Base-by-base conservation (phyloP, 2,797 vertebrate species). In the Malacoraja senta region DNA sequence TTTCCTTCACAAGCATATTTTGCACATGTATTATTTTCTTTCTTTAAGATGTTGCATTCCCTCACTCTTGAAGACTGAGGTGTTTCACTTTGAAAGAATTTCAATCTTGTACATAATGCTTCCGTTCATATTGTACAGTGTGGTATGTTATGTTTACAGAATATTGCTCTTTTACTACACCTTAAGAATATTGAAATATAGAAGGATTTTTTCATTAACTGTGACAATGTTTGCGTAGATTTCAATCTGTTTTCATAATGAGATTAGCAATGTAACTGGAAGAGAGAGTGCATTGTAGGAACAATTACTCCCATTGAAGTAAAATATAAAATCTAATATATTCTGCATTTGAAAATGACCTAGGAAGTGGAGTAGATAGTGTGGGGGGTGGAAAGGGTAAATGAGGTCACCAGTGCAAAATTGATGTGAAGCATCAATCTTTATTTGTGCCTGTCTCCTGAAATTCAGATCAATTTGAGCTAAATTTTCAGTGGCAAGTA, bases 131-230 rank as follows among this genome's bases (percentile, higher is more conserved):
- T 96, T 97, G 97, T 98, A 96, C 97, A 98, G 97, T 95, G 96
- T 97, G 97, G 95, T 98, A 97, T 98, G 96, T 96, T 96, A 97
- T 97, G 98, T 99, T 99, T 99, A 99, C 98, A 98, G 97, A 96
- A 97, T 97, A 96, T 98, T 98, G 96, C 95, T 97, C 94, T 95
- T 97, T 92, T 76, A 74, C 90, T 72, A n/a, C 61, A 68, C 15
- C 84, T 71, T 38, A 74, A 44, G 38, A 53, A 58, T 74, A 38
- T 53, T n/a, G 38, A 92, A 74, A 76, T 76, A 58, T 74, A 71
- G 90, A 92, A 92, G 68, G 71, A 92, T 17, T 76, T 74, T 74
- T 29, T 91, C 19, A 24, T 91, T 44, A 53, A 53, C 17, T 44
- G 35, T 53, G 90, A 74, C 8, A 44, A 74, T 91, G 68, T 91